Evolutionary conservation across 2,888 invertebrate genomes (phyloP).

Genomic region (Dolichomitus sp.): DNA sequence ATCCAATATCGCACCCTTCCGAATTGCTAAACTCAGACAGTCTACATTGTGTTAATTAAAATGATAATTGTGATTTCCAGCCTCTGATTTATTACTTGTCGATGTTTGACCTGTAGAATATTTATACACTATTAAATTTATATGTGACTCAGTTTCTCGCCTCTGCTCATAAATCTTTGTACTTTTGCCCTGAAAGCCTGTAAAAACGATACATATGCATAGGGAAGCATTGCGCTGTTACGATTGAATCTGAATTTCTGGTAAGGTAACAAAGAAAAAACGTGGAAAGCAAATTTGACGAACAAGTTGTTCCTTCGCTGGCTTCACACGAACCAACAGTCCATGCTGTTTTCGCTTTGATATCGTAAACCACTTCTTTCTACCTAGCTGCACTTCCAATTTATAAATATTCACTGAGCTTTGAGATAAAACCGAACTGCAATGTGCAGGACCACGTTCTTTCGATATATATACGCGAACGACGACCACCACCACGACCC

Average conservation of each 20-base stretch:
- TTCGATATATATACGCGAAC: constrained; percentile 27
- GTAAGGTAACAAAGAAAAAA: no score
- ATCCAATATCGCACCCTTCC: background rate
- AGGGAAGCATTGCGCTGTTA: background rate
- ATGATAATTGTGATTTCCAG: background rate
- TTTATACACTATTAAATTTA: background rate
- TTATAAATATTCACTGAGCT: constrained; percentile 67
- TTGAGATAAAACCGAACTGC: constrained; percentile 25
- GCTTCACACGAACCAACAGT: constrained; percentile 34
- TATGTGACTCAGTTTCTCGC: no score
- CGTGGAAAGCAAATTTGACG: constrained; percentile 37
- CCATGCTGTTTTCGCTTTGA: constrained; percentile 48
- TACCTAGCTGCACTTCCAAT: constrained; percentile 53
- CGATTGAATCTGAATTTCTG: no score
- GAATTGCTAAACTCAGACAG: background rate
- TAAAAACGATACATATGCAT: no score
- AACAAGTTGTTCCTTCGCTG: constrained; percentile 23
- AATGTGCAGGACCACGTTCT: constrained; percentile 19
- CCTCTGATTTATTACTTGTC: background rate
- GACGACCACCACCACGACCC: constrained; percentile 16
- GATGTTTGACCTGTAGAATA: background rate
- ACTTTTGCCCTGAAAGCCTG: no score
- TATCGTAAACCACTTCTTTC: constrained; percentile 57
- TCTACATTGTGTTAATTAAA: background rate
- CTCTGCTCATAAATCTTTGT: no score